Base-by-base conservation (phyloP, 1,140 invertebrate species). In the Cydia pomonella region DNA sequence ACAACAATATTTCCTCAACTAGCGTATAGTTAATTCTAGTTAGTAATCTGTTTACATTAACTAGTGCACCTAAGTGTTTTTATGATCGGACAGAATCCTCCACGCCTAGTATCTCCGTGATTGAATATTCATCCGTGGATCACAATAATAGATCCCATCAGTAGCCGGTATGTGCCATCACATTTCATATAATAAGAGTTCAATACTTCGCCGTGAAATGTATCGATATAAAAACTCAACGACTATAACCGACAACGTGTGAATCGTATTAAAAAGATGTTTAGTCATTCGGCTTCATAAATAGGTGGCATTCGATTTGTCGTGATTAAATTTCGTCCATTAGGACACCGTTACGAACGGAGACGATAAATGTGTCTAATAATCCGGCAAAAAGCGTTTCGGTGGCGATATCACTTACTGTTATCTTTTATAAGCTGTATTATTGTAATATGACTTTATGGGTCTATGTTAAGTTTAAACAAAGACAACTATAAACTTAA, bases 201-300 rank as follows among this genome's bases (percentile, higher is more conserved):
- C 84, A 91, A 93, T 92, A 92, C 88, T 87, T 91, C 88, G 85
- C 91, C 91, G 91, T 93, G 90, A 93, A 93, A 93, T 91, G 90
- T 92, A 82, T 85, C 85, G 89, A 88, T 89, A 91, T 82, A 93
- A 93, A 92, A 92, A 93, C 88, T 93, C 90, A 91, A 92, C 89
- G 90, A 91, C 88, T 92, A 92, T 93, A 92, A 89, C 84, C 80
- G 86, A 86, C 86, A 89, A 93, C 91, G 90, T 93, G 91, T 92
- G 91, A 93, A 92, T 92, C 89, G 91, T 93, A 92, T 93, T 93
- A 93, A 92, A 93, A 93, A 93, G 84, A 74, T 92, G 91, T 92
- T 91, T 85, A 93, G 91, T 93, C 91, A 93, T 93, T 82, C 89
- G 86, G 78, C 88, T 90, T 91, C 89, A 91, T 93, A 91, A 93